Evolutionary conservation across 2,888 invertebrate species (phyloP), one percentile per base, ranked within the genome.

Genomic region (Eupithecia subfuscata): DNA sequence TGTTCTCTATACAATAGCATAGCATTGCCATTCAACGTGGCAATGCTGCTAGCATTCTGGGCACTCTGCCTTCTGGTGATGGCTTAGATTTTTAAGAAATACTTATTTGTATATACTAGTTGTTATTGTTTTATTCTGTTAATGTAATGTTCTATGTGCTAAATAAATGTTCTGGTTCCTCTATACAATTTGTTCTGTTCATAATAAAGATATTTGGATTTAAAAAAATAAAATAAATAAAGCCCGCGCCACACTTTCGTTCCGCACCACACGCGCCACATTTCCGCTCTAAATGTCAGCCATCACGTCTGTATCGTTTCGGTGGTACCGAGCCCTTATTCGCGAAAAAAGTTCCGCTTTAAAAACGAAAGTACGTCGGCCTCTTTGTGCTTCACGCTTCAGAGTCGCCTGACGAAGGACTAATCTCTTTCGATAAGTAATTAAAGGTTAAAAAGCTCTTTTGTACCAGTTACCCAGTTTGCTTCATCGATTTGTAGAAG

Each of bases 221-320:
- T n/a, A n/a, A n/a, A n/a, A n/a, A n/a, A n/a, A n/a, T n/a, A n/a
- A n/a, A n/a, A n/a, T n/a, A n/a, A n/a, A n/a, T n/a, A n/a, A n/a
- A n/a, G n/a, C n/a, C 40, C 60, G 70, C 64, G 34, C 14, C 40
- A 48, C 30, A 25, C 68, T 68, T 22, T 5, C 37, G 37, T 34
- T 40, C 8, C 40, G 68, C 69, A 45, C 73, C 71, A 52, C 37
- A 67, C 73, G 82, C 70, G 74, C 82, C 75, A 83, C 78, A 81
- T 81, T 82, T 82, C 83, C 83, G 84, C 75, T 82, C 84, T 81
- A 79, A 82, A 83, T 85, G 85, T 81, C 84, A 81, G 77, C 73
- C 71, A 81, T 78, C 78, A 83, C 83, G 73, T 76, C 79, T 79
- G 81, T 77, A 80, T 82, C 78, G 81, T 83, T 82, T 81, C 77